These are phyloP conservation scores for Anas platyrhynchos DNA, from an alignment of 2,113 vertebrate genomes.

Conservation along the genomic window DNA sequence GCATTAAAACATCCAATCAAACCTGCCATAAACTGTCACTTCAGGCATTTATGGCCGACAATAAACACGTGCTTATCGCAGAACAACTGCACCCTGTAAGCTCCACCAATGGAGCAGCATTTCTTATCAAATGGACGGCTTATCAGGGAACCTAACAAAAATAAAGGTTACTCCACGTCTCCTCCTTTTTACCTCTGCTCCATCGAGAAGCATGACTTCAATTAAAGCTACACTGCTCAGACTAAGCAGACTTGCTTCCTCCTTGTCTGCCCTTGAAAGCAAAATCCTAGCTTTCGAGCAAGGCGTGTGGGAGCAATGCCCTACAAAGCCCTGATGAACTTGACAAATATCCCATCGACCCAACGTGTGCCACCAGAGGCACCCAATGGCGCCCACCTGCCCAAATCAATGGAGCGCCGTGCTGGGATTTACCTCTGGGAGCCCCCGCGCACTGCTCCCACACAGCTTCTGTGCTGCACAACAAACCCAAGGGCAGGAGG, in stretches of 20 bases:
- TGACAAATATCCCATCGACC: neutral
- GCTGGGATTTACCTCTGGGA: fast-evolving
- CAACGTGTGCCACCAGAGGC: neutral
- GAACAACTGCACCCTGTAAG: conserved; percentile 84
- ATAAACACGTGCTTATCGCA: conserved; percentile 85
- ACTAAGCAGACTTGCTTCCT: conserved; percentile 20
- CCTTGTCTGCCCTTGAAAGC: conserved; percentile 44
- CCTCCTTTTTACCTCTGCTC: conserved; percentile 60
- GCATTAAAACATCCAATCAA: conserved; percentile 69
- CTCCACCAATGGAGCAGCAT: conserved; percentile 85
- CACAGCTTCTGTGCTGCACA: neutral
- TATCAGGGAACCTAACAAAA: conserved; percentile 74
- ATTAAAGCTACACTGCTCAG: conserved; percentile 27
- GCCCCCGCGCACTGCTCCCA: fast-evolving
- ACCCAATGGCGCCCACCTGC: fast-evolving
- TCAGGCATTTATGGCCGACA: conserved; percentile 84
- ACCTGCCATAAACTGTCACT: conserved; percentile 80
- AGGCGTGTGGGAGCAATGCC: neutral
- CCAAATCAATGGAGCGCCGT: fast-evolving
- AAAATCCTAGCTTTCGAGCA: neutral
- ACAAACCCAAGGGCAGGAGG: neutral
- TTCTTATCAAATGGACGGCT: conserved; percentile 81
- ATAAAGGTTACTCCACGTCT: conserved; percentile 59
- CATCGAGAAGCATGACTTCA: neutral
- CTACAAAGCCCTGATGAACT: neutral